Percentiles rank a stretch among this genome's conserved stretches.
Conservation (phyloP, 2,888 invertebrate species). For the Catocala fraxini region DNA sequence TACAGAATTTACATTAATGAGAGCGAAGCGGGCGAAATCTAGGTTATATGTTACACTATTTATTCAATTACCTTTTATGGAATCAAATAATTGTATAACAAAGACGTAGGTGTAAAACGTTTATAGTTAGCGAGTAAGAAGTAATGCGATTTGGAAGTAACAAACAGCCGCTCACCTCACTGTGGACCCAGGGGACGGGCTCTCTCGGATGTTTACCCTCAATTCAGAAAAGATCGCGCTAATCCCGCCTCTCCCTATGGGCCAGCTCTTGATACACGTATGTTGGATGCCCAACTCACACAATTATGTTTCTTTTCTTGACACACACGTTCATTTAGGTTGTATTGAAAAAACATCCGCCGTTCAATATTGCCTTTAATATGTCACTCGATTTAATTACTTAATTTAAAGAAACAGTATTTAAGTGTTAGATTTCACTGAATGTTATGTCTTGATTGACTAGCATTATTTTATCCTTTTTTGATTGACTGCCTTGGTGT, state of each 20-base stretch:
- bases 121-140: conserved; percentile 46
- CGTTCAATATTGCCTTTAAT: no score
- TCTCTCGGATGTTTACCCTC: conserved; percentile 78
- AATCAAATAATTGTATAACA: not conserved
- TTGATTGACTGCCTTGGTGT: no score
- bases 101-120: conserved; percentile 4
- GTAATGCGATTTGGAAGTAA: conserved; percentile 67
- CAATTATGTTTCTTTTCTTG: conserved; percentile 49
- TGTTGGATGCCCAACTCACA: conserved; percentile 50
- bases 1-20: no score
- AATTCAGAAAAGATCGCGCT: conserved; percentile 79
- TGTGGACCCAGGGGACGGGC: conserved; percentile 60
- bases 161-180: conserved; percentile 71
- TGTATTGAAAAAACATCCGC: not conserved
- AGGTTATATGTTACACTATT: no score
- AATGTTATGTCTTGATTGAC: no score
- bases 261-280: conserved; percentile 60
- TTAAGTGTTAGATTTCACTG: no score
- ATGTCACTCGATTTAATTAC: no score
- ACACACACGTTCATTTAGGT: conserved; percentile 34
- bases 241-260: conserved; percentile 72
- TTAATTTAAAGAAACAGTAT: no score
- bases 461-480: no score
- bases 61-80: no score
- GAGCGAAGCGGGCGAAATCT: no score